phyloP scores from a whole-genome alignment of 2,888 invertebrate genomes.

The Drosophila subquinaria region DNA sequence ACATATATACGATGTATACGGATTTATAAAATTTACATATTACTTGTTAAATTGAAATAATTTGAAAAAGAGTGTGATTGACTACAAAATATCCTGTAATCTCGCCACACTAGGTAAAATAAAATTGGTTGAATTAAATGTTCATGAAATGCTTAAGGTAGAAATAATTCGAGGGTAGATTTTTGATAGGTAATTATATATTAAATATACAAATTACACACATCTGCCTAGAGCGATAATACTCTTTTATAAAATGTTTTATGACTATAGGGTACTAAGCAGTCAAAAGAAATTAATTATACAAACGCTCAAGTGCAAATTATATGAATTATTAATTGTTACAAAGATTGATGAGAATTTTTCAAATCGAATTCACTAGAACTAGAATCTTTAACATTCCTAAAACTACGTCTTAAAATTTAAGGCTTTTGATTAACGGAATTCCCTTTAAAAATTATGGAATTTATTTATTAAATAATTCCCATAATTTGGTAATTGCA shows the following conservation, averaged over 20 bases:
- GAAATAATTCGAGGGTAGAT: too few species aligned
- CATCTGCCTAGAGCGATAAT: not conserved
- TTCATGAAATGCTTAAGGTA: too few species aligned
- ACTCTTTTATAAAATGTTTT: not conserved
- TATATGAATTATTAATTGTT: slow-evolving; percentile 12
- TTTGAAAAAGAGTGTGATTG: not conserved
- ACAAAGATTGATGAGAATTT: slow-evolving; percentile 1
- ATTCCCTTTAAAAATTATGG: slow-evolving; percentile 17
- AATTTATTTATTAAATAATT: slow-evolving; percentile 2
- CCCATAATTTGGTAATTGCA: not conserved
- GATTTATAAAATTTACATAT: slow-evolving; percentile 4
- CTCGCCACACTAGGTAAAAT: too few species aligned
- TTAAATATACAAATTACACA: not conserved
- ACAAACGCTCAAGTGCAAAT: slow-evolving; percentile 2
- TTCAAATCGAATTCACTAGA: slow-evolving; percentile 1
- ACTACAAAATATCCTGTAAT: not conserved
- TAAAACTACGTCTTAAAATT: not conserved
- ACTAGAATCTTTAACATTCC: slow-evolving; percentile 1
- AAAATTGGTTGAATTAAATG: too few species aligned
- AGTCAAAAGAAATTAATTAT: not conserved
- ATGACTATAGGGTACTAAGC: not conserved
- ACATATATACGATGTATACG: not conserved
- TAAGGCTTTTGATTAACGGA: not conserved
- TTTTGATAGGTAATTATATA: not conserved
- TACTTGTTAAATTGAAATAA: not conserved